Conservation (phyloP, 2,888 invertebrate genomes). For the Leptopterna dolabrata region DNA sequence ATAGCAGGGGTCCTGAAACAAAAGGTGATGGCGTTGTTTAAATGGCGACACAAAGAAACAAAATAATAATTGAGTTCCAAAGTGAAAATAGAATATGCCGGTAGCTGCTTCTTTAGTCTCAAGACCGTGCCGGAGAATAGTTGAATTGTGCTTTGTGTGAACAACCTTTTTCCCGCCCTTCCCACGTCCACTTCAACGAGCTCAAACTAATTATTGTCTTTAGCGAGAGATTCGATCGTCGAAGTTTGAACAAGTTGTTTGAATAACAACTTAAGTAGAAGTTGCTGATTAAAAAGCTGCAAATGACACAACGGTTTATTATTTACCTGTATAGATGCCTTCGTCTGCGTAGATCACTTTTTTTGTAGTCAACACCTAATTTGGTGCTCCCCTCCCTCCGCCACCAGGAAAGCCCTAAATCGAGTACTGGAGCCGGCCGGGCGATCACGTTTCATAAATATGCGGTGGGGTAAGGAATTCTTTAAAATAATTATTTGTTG, state of each 20-base stretch:
- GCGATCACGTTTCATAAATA: no score
- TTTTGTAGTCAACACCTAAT: no score
- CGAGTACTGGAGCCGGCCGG: no score
- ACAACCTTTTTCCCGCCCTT: not conserved
- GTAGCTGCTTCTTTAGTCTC: not conserved
- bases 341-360: no score
- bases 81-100: not conserved
- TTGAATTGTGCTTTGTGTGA: not conserved
- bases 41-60: not conserved
- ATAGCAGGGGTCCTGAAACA: not conserved
- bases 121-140: not conserved
- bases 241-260: not conserved
- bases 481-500: no score
- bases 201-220: not conserved
- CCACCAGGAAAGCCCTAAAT: no score
- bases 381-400: no score
- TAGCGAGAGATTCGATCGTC: not conserved
- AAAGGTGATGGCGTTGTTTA: not conserved
- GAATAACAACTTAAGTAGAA: not conserved
- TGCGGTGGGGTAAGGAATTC: no score
- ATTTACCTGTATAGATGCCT: no score
- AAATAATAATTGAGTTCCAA: not conserved
- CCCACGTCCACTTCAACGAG: not conserved
- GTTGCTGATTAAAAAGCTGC: not conserved
- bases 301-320: no score